A percentile compares a stretch with the other conserved stretches of the same genome.
These are phyloP conservation scores for Mesaphorura yosii DNA, from an alignment of 1,140 invertebrate genomes.

Conservation along the genomic window DNA sequence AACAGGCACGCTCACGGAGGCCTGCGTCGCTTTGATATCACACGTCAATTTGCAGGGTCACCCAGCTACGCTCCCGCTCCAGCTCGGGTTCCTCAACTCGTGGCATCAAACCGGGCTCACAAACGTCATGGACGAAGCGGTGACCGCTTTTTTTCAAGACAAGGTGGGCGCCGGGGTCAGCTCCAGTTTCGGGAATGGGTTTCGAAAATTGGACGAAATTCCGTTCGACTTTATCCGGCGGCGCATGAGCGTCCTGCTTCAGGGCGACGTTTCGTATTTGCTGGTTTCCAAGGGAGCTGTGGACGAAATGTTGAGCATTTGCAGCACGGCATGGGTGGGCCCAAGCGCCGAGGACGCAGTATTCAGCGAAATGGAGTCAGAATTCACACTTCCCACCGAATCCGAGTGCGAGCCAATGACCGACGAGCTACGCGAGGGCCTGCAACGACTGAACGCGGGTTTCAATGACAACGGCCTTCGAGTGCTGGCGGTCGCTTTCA, in stretches of 20 bases:
- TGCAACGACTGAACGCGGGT: not conserved
- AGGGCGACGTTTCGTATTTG: not conserved
- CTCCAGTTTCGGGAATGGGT: too few relatives aligned
- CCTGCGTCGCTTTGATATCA: not conserved
- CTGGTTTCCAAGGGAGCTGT: slow-evolving; percentile 16
- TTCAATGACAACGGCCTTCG: slow-evolving; percentile 10
- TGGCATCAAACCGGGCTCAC: slow-evolving; percentile 9
- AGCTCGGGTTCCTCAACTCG: slow-evolving; percentile 13
- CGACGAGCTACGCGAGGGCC: not conserved
- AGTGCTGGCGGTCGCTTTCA: slow-evolving; percentile 11
- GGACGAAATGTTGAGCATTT: slow-evolving; percentile 11
- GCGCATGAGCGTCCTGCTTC: slow-evolving; percentile 9
- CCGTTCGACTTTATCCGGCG: slow-evolving; percentile 16
- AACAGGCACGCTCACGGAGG: slow-evolving; percentile 19
- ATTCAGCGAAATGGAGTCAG: not conserved
- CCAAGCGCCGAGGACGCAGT: not conserved
- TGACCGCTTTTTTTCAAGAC: slow-evolving; percentile 5
- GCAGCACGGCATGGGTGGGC: not conserved
- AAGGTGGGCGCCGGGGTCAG: not conserved
- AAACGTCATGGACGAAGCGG: slow-evolving; percentile 14
- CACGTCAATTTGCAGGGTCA: slow-evolving; percentile 3
- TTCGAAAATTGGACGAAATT: slow-evolving; percentile 14
- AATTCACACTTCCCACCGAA: not conserved
- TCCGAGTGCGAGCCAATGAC: not conserved
- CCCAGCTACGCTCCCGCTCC: not conserved